Evolutionary conservation across 2,113 vertebrate species (phyloP).

Genomic region (Saimiri boliviensis): DNA sequence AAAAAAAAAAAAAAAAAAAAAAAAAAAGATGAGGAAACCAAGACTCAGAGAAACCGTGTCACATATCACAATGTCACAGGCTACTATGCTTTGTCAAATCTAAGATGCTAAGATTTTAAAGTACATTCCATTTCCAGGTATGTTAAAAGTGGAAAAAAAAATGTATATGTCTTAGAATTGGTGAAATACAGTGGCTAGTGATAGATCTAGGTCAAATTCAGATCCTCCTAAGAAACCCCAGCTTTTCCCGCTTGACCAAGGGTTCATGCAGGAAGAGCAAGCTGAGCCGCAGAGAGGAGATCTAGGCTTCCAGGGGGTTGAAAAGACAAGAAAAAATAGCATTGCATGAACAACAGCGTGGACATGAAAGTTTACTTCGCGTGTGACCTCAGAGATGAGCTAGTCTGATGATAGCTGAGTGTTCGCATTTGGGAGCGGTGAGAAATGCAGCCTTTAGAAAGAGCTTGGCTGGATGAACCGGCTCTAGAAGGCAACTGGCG

Average conservation of each 20-base stretch:
- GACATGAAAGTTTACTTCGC: not conserved
- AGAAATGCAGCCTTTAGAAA: accelerated
- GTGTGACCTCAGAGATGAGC: not conserved
- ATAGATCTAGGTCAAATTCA: not conserved
- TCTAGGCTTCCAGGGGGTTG: not conserved
- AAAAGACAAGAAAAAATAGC: not conserved
- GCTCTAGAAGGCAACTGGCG: not conserved
- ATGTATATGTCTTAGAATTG: not conserved
- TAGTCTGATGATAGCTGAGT: accelerated
- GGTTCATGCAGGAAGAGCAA: not conserved
- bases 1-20: too few species aligned
- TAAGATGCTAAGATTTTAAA: not conserved
- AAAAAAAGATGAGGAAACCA: not conserved
- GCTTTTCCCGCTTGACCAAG: not conserved
- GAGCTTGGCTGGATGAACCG: not conserved
- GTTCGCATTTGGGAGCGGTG: not conserved
- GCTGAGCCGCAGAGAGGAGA: too few species aligned
- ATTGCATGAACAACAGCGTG: accelerated
- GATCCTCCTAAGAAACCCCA: not conserved
- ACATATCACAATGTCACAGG: not conserved
- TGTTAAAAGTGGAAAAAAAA: not conserved
- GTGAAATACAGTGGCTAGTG: not conserved
- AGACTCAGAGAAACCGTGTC: not conserved
- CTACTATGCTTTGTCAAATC: not conserved
- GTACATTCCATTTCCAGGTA: not conserved